Base-by-base conservation (phyloP, 2,113 vertebrate species). In the Halichoeres trimaculatus region DNA sequence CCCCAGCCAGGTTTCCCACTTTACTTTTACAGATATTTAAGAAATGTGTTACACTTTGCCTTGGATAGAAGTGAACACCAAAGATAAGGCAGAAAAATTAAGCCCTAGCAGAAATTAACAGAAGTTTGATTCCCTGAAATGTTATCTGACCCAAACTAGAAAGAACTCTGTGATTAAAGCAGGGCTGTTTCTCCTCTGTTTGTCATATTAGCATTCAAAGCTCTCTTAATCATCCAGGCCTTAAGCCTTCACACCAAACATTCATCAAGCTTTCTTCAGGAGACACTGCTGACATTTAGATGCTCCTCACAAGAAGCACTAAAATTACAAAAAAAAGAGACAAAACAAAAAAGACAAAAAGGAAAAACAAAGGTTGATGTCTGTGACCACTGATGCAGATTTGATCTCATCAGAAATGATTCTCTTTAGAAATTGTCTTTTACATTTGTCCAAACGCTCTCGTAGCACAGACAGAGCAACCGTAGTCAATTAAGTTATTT, bases 151-250 rank as follows among this genome's bases (percentile, higher is more conserved):
- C 40, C 40, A 14, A 41, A 41, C 48, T 82, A 51, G 76, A 61
- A 75, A 68, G 69, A 81, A 24, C 67, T 47, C 26, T 38, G 35
- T 53, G 50, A 20, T 68, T 12, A 23, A 35, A 56, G 59, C 56
- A 61, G 54, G 65, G 78, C 52, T 84, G 63, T 67, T 69, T 34
- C 74, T 79, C 56, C 62, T 72, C 48, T 72, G 63, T 74, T 78
- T 71, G 57, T 85, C 71, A 62, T 58, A 10, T 10, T 40, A 70
- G 62, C 26, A 50, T 16, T 43, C 77, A 84, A 72, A 75, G 71
- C 38, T 68, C 24, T 30, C 61, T 68, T 58, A 68, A 36, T 51
- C 40, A 72, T 68, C 41, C 10, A 40, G 36, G 50, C 74, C 68
- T 69, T 58, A 10, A 69, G 69, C 58, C 74, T 73, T 80, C 72